Base-by-base conservation (phyloP, 2,797 vertebrate genomes). In the Falco novaeseelandiae region DNA sequence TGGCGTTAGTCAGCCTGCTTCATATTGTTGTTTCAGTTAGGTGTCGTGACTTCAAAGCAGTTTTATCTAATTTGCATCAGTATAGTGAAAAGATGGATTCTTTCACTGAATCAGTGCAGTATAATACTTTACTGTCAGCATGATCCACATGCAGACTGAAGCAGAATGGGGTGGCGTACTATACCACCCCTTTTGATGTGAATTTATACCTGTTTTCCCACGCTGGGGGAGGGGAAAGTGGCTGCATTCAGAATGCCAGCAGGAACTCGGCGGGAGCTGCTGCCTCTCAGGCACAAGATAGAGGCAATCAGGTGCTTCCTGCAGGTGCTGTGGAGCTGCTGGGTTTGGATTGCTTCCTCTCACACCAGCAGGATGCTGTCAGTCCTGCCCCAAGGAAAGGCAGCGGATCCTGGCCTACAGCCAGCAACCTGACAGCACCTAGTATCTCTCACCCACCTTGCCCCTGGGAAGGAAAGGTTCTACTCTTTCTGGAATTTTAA, bases 301-400 rank as follows among this genome's bases (percentile, higher is more conserved):
- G 78, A 83, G 73, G 76, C 85, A 93, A 81, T 95, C 87, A 61
- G 94, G 76, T 90, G 61, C 61, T 78, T 88, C 85, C 89, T 59
- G 89, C 81, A 70, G 87, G 63, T 82, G 51, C 87, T 52, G 69
- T n/a, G 57, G 65, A 83, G 77, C 48, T 90, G 83, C 84, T 87
- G 29, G 61, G 10, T 63, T 93, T 48, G 76, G 87, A 88, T 87
- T 78, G 79, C 84, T 94, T 91, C 82, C 91, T 73, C 67, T 59
- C 1, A 1, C 32, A 17, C 29, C 63, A 59, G 69, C 5, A 6
- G 78, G 84, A 70, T 71, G 71, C 93, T 74, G 6, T n/a, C 3
- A 8, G 25, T 70, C 55, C 46, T 71, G 79, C 51, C 27, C 65
- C 1, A 3, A 67, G 72, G 6, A 87, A 61, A 62, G 48, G 36